Conservation (phyloP, 2,113 vertebrate species). For the Cebus imitator region DNA sequence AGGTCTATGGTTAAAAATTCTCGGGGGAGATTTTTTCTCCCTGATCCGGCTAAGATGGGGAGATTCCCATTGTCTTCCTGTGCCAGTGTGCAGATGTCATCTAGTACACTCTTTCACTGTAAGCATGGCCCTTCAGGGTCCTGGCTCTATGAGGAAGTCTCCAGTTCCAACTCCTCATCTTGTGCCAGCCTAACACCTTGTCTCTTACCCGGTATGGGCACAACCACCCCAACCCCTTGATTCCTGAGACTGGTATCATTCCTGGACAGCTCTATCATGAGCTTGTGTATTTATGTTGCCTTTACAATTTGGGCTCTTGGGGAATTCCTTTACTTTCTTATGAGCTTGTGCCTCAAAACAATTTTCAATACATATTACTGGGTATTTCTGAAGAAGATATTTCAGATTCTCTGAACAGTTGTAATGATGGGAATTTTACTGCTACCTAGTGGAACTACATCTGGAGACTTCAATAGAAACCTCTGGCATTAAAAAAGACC, state of each 20-base stretch:
- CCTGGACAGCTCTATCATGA: background rate
- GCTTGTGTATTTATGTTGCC: background rate
- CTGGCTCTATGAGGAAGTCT: accelerated
- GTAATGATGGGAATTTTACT: background rate
- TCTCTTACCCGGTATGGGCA: too few relatives aligned
- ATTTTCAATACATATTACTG: too few relatives aligned
- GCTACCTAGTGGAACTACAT: background rate
- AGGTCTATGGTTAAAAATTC: background rate
- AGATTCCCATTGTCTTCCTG: background rate
- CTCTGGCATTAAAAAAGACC: background rate
- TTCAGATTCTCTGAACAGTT: background rate
- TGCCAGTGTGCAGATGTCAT: too few relatives aligned
- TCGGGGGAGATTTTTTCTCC: background rate
- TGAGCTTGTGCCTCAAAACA: background rate
- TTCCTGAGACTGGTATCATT: background rate
- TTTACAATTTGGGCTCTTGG: background rate
- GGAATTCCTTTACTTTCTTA: too few relatives aligned
- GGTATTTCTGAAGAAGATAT: background rate
- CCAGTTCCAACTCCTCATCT: too few relatives aligned
- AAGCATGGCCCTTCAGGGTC: background rate
- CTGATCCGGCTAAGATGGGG: background rate
- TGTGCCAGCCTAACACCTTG: background rate
- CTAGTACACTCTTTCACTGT: background rate
- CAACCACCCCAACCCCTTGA: too few relatives aligned
- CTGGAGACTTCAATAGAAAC: background rate